A percentile compares a stretch with the other conserved stretches of the same genome.
phyloP scores from a whole-genome alignment of 2,113 vertebrate genomes.

The Larimichthys crocea region DNA sequence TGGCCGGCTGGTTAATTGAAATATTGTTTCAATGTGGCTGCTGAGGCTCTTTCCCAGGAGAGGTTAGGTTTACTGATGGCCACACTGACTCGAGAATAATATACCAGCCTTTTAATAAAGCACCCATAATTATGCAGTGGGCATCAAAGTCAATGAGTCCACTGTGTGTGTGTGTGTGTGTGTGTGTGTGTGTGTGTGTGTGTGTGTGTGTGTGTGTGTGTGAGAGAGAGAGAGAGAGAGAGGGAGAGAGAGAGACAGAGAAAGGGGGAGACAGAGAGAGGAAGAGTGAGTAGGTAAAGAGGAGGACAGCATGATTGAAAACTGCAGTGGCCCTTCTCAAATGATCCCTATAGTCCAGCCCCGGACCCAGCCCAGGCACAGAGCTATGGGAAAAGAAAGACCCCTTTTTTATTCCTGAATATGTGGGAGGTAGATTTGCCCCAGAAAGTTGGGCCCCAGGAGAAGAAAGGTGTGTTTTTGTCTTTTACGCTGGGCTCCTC shows the following conservation, averaged over 20 bases:
- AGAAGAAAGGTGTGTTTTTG: conserved; percentile 89
- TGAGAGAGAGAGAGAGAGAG: no score
- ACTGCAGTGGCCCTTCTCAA: conserved; percentile 84
- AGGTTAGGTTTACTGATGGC: conserved; percentile 83
- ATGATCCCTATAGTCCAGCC: conserved; percentile 82
- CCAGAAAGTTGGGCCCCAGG: conserved; percentile 84
- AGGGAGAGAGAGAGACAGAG: background rate
- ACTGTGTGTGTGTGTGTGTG: conserved; percentile 55
- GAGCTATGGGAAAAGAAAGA: conserved; percentile 84
- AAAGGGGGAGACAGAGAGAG: background rate
- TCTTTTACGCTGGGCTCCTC: conserved; percentile 78
- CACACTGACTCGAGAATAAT: conserved; percentile 80
- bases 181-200: conserved; percentile 7
- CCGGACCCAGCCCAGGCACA: conserved; percentile 37
- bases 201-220: no score
- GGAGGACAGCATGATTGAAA: conserved; percentile 86
- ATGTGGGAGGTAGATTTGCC: conserved; percentile 87
- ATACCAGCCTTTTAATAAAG: conserved; percentile 88
- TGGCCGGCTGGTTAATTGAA: conserved; percentile 83
- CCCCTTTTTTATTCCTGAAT: conserved; percentile 79
- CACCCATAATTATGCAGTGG: conserved; percentile 88
- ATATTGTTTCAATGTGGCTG: conserved; percentile 81
- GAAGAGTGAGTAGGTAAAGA: conserved; percentile 45
- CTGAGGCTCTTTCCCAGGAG: conserved; percentile 77
- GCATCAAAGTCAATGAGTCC: conserved; percentile 87